phyloP scores from a whole-genome alignment of 2,888 invertebrate species.

The Ctena decussata region DNA sequence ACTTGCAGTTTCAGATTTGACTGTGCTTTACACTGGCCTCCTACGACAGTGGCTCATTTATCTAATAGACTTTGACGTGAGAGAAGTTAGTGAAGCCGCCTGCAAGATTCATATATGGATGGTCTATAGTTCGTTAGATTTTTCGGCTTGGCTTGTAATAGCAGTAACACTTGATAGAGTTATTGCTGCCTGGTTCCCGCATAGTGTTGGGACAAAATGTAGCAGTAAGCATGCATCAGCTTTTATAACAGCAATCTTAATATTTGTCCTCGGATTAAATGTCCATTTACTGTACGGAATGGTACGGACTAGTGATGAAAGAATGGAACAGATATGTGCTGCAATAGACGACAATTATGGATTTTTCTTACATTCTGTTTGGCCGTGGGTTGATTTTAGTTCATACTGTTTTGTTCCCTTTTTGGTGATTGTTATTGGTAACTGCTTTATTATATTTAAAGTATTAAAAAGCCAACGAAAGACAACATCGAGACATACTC shows the following conservation, averaged over 20 bases:
- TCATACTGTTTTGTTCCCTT: slow-evolving; percentile 77
- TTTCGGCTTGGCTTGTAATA: slow-evolving; percentile 81
- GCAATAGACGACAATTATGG: slow-evolving; percentile 52
- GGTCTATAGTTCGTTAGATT: slow-evolving; percentile 76
- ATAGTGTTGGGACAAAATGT: slow-evolving; percentile 69
- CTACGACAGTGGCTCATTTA: slow-evolving; percentile 72
- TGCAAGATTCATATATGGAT: slow-evolving; percentile 77
- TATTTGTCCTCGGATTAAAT: slow-evolving; percentile 68
- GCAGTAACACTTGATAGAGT: slow-evolving; percentile 81
- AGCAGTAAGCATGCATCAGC: slow-evolving; percentile 58
- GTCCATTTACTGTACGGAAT: slow-evolving; percentile 72
- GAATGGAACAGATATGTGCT: slow-evolving; percentile 34
- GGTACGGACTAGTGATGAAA: slow-evolving; percentile 8
- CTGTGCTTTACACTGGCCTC: slow-evolving; percentile 77
- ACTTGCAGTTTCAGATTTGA: slow-evolving; percentile 72
- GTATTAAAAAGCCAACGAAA: slow-evolving; percentile 63
- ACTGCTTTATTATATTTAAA: slow-evolving; percentile 73
- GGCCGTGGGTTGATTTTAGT: slow-evolving; percentile 82
- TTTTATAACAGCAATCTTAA: slow-evolving; percentile 48
- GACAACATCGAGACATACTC: slow-evolving; percentile 5
- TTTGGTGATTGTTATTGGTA: slow-evolving; percentile 74
- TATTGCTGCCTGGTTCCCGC: slow-evolving; percentile 76
- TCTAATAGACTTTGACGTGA: slow-evolving; percentile 66
- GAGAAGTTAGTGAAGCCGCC: slow-evolving; percentile 48
- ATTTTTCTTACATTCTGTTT: slow-evolving; percentile 61